These are phyloP conservation scores for Champsocephalus gunnari DNA, from an alignment of 2,797 vertebrate genomes.

Conservation along the genomic window DNA sequence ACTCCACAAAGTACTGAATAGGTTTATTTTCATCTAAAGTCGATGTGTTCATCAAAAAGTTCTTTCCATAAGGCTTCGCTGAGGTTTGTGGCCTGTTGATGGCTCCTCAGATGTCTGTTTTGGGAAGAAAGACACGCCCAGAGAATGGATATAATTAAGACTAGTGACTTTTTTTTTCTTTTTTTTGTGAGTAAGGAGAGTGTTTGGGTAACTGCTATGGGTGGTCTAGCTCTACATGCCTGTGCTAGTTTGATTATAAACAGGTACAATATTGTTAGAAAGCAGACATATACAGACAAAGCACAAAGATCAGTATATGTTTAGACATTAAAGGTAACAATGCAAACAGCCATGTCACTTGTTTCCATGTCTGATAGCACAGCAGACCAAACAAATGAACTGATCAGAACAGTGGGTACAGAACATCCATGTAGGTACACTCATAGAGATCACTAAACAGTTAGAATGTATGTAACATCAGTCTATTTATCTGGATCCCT, in stretches of 20 bases:
- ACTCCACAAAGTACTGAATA: constrained; percentile 9
- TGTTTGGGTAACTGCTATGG: constrained; percentile 78
- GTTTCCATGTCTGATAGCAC: constrained; percentile 32
- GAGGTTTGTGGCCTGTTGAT: constrained; percentile 70
- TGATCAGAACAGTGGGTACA: constrained; percentile 49
- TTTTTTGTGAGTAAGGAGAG: constrained; percentile 58
- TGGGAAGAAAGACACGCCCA: constrained; percentile 77
- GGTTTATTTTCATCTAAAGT: constrained; percentile 65
- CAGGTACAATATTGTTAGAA: constrained; percentile 66
- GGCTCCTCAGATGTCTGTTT: constrained; percentile 70
- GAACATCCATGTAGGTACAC: too few species aligned
- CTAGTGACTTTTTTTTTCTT: constrained; percentile 67
- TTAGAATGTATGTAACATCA: not conserved
- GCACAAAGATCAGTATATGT: constrained; percentile 45
- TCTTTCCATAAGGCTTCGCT: constrained; percentile 59
- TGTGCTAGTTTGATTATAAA: constrained; percentile 78
- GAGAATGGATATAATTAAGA: constrained; percentile 87
- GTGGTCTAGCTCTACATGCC: constrained; percentile 82
- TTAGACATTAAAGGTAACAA: constrained; percentile 34
- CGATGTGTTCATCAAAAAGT: constrained; percentile 54
- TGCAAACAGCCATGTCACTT: constrained; percentile 32
- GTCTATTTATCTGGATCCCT: constrained; percentile 5
- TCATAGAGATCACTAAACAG: too few species aligned
- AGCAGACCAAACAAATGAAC: constrained; percentile 10
- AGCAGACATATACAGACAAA: constrained; percentile 50